Evolutionary conservation across 2,888 invertebrate species (phyloP).

Genomic region (Cantharis flavilabris): DNA sequence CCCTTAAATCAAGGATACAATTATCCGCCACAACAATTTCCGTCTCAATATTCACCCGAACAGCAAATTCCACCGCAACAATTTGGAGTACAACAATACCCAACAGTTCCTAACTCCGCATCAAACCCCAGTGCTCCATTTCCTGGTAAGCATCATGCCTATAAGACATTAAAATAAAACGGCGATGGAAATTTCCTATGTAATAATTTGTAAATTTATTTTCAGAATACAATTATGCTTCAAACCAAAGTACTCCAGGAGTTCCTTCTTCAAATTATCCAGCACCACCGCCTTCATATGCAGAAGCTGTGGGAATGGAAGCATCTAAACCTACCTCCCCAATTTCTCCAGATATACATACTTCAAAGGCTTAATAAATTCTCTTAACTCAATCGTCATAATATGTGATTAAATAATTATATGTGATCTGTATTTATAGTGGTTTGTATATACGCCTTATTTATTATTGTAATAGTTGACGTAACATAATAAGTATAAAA

Average conservation of each 20-base stretch:
- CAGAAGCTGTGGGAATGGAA: neutral
- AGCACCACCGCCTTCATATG: neutral
- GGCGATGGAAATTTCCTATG: neutral
- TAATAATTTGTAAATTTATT: neutral
- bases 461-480: too few relatives aligned
- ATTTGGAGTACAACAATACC: neutral
- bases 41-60: neutral
- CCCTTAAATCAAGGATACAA: neutral
- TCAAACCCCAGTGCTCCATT: neutral
- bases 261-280: neutral
- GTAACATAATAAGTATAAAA: too few relatives aligned
- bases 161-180: neutral
- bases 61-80: neutral
- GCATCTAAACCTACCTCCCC: neutral
- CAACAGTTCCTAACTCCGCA: neutral
- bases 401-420: neutral
- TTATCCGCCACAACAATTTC: neutral
- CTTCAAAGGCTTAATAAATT: neutral
- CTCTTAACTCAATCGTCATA: neutral
- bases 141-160: neutral
- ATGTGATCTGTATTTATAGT: neutral
- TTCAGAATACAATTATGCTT: neutral
- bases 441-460: neutral
- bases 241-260: neutral
- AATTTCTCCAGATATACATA: neutral